Evolutionary conservation across 2,113 vertebrate genomes (phyloP).

Genomic region (Myrmecobius fasciatus): DNA sequence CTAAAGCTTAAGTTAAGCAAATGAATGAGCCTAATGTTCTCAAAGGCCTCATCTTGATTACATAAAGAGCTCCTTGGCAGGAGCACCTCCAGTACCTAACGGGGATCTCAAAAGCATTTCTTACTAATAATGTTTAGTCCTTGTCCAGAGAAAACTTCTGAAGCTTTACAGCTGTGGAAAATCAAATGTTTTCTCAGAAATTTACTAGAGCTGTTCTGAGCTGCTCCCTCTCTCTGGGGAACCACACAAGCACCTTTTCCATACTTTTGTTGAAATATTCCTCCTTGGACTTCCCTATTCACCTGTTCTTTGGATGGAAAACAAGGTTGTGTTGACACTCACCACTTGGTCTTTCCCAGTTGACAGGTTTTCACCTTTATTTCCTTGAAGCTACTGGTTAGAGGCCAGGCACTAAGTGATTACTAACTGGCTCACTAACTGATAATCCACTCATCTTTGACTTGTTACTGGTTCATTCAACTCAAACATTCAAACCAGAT

Average conservation of each 20-base stretch:
- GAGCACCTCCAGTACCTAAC: conserved; percentile 38
- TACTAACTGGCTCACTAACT: background rate
- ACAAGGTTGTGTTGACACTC: background rate
- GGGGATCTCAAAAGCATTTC: conserved; percentile 57
- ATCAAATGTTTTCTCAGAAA: conserved; percentile 31
- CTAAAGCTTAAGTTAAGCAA: conserved; percentile 25
- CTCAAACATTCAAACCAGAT: background rate
- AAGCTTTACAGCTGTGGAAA: conserved; percentile 47
- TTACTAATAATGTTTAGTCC: conserved; percentile 52
- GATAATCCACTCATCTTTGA: background rate
- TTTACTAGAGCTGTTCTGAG: conserved; percentile 32
- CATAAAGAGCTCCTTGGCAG: conserved; percentile 57
- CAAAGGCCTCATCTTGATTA: conserved; percentile 55
- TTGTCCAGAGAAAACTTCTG: conserved; percentile 28
- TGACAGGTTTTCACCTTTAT: background rate
- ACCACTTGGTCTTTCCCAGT: background rate
- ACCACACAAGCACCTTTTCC: background rate
- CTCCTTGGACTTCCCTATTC: background rate
- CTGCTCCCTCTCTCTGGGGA: background rate
- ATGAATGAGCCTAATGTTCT: conserved; percentile 39
- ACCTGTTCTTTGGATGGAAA: background rate
- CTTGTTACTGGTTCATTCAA: background rate
- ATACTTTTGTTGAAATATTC: background rate
- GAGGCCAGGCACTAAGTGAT: background rate
- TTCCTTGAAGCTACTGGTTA: background rate